phyloP scores from a whole-genome alignment of 1,140 invertebrate genomes.

The Monomorium pharaonis region DNA sequence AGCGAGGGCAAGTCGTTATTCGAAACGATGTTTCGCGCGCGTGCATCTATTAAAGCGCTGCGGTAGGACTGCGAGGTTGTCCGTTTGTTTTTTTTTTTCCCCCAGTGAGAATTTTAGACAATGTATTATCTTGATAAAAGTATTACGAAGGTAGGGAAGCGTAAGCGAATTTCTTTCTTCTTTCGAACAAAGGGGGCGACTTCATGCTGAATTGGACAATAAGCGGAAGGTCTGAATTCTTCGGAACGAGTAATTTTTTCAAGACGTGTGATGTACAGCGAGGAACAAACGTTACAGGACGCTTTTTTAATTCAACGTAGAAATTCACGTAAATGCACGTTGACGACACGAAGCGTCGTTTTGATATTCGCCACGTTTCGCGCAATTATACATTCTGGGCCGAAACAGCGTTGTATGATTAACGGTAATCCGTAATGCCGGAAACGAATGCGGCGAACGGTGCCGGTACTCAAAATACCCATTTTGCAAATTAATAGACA shows the following conservation, averaged over 20 bases:
- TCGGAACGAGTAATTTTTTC: background rate
- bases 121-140: background rate
- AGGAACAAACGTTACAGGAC: background rate
- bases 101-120: constrained; percentile 9
- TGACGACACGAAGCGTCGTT: background rate
- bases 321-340: background rate
- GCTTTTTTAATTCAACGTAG: background rate
- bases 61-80: background rate
- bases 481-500: constrained; percentile 72
- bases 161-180: background rate
- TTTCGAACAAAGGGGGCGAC: background rate
- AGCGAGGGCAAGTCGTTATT: constrained; percentile 31
- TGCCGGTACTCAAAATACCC: constrained; percentile 41
- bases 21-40: constrained; percentile 2
- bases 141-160: background rate
- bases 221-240: background rate
- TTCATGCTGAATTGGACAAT: background rate
- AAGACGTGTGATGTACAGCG: background rate
- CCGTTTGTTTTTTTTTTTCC: background rate
- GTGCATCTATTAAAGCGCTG: constrained; percentile 28
- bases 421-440: constrained; percentile 52
- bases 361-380: constrained; percentile 1
- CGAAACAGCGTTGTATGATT: constrained; percentile 22
- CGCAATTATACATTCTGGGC: constrained; percentile 27
- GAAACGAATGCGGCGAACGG: constrained; percentile 42